Evolutionary conservation across 2,888 invertebrate species (phyloP).

Genomic region (Hermodice carunculata): DNA sequence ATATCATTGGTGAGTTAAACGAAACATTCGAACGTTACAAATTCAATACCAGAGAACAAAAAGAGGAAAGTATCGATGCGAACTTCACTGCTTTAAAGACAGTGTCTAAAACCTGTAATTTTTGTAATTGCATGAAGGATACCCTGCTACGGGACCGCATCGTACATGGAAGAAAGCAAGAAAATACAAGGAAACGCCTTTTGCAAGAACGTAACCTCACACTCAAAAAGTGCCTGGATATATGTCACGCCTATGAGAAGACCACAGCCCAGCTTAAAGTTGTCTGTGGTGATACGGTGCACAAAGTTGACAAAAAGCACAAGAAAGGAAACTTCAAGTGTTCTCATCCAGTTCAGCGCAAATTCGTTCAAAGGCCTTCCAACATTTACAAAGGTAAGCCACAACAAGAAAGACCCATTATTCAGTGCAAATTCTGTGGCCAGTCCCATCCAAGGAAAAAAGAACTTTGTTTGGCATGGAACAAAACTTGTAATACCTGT

Average conservation of each 20-base stretch:
- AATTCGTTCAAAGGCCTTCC: too few relatives aligned
- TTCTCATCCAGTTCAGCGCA: too few relatives aligned
- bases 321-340: too few relatives aligned
- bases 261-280: not conserved
- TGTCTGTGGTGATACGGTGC: not conserved
- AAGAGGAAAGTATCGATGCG: not conserved
- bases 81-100: not conserved
- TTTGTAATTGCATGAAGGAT: not conserved
- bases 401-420: too few relatives aligned
- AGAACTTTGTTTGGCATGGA: too few relatives aligned
- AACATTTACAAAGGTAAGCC: too few relatives aligned
- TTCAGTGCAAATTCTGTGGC: too few relatives aligned
- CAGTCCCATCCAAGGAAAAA: too few relatives aligned
- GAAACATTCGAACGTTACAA: slow-evolving; percentile 3
- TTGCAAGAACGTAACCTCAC: not conserved
- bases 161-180: not conserved
- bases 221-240: not conserved
- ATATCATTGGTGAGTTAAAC: not conserved
- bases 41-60: not conserved
- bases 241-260: not conserved
- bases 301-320: too few relatives aligned
- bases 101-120: not conserved
- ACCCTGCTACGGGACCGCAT: not conserved
- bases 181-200: not conserved
- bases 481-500: too few relatives aligned